Evolutionary conservation across 2,113 vertebrate species (phyloP).

Genomic region (Typhlomys cinereus): DNA sequence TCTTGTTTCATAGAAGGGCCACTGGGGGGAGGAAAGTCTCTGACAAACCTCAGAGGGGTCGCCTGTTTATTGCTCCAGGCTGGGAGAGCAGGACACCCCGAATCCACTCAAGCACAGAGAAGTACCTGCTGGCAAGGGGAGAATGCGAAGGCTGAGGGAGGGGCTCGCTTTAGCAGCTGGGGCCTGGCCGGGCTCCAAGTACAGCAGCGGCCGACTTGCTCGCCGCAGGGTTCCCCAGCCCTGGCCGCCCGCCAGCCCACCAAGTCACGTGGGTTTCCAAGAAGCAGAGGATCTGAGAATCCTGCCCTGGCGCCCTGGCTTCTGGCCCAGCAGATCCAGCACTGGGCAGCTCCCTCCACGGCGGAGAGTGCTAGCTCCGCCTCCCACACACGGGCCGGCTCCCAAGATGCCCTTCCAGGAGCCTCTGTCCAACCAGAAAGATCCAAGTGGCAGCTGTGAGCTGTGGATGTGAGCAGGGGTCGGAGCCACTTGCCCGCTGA

Average conservation of each 20-base stretch:
- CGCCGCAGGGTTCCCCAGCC: background rate
- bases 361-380: background rate
- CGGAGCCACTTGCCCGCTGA: background rate
- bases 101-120: rapidly evolving
- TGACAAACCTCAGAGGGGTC: background rate
- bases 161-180: background rate
- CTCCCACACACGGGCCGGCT: background rate
- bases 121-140: background rate
- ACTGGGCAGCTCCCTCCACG: rapidly evolving
- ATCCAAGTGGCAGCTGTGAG: background rate
- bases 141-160: background rate
- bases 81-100: background rate
- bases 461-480: no score
- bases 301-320: conserved; percentile 2
- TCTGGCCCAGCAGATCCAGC: background rate
- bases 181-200: background rate
- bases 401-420: background rate
- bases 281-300: background rate
- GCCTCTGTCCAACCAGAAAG: background rate
- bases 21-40: background rate
- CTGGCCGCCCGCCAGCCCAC: background rate
- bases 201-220: background rate
- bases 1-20: background rate
- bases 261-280: conserved; percentile 42
- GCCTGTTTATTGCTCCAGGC: background rate